Evolutionary conservation across 2,113 vertebrate genomes (phyloP), one percentile per base, ranked within the genome.

Genomic region (Ammodytes marinus): DNA sequence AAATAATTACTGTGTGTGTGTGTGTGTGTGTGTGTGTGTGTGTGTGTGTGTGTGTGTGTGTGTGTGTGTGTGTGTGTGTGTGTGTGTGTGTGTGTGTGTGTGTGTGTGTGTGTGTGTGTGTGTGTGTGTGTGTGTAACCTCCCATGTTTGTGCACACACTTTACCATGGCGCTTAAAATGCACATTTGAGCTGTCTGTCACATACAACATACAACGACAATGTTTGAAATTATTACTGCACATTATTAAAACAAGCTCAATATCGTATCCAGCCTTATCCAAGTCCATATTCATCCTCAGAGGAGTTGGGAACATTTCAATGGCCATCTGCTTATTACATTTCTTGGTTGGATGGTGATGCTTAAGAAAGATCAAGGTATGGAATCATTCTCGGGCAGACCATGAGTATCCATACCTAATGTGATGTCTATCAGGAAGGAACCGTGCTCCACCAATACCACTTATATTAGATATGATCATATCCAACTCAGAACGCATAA

Each of bases 111-210:
- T n/a, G 46, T 17, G 47, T 37, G 52, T 60, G 58, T 61, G 59
- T 10, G 14, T 50, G 65, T n/a, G 46, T 17, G 47, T 37, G 52
- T 60, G 58, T 61, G 59, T 10, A 63, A 63, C 42, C 60, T 63
- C 1, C 42, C 10, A 3, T 9, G 46, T 64, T 19, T 19, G 17
- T 45, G 17, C 17, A 63, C 10, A 45, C 14, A n/a, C 8, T 65
- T 27, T 46, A 61, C 27, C 27, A 27, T 27, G 27, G 27, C 27
- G 2, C 27, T 27, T 27, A 27, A 27, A 27, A 27, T 27, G 15
- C 5, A n/a, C 47, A 13, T 6, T 6, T n/a, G 3, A 35, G 12
- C 37, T 67, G 17, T 2, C 9, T 6, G 2, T 37, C 8, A 15
- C 6, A 5, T 4, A 7, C 8, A 15, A 19, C 19, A 19, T 47